Evolutionary conservation across 2,888 invertebrate genomes (phyloP), one percentile per base, ranked within the genome.

Genomic region (Papilio demoleus): DNA sequence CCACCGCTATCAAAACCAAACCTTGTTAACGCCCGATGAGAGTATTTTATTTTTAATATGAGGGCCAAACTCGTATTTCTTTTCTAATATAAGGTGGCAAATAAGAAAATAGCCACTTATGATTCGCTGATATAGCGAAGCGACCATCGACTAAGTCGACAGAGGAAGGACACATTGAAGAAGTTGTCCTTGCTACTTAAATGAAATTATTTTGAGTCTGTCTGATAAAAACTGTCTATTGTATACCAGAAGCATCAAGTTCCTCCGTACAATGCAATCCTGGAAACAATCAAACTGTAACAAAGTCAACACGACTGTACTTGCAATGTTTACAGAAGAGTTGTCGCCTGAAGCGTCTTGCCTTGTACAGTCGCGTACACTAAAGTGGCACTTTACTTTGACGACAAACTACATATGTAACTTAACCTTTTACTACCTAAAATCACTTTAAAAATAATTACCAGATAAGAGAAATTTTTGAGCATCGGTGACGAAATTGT

Each of bases 221-320:
- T 14, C 17, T 45, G 14, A 12, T 4, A 31, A 31, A 31, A 45
- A 19, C 6, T 8, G 19, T 19, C 1, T 17, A 4, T 9, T 6
- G 8, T 27, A n/a, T 53, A 27, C n/a, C 11, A 53, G 27, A n/a
- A 53, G 53, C 53, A 27, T 24, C 53, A 27, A 50, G 24, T 27
- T 24, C 53, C 27, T n/a, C 9, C 24, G 27, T 53, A 27, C 53
- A 53, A 24, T 50, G 27, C 53, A 53, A 53, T 53, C 53, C 53
- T 27, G 27, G 53, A 8, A 27, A 53, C 53, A 53, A 53, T 53
- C 53, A 53, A 53, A 53, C 53, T 53, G 27, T 27, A 53, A 53
- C 53, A 53, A 53, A 24, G 53, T 53, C 53, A 53, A 53, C 53
- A 53, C 53, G 53, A 53, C 53, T 53, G 53, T 53, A 45, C 42